A percentile compares a stretch with the other conserved stretches of the same genome.
phyloP scores from a whole-genome alignment of 2,797 vertebrate species.

The Lagodon rhomboides region DNA sequence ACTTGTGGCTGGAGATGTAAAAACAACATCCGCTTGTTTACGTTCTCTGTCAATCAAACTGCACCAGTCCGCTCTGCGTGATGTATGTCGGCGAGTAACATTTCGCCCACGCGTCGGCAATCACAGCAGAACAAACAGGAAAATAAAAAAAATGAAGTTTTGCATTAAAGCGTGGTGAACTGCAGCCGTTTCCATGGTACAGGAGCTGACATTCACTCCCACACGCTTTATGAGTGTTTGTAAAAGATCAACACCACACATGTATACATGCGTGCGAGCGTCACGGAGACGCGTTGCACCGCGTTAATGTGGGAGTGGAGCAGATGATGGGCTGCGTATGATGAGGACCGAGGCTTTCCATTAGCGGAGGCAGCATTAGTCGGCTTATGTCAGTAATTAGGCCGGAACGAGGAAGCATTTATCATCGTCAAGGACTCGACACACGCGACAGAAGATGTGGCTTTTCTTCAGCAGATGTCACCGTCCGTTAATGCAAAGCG shows the following conservation, averaged over 20 bases:
- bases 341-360: slow-evolving; percentile 17
- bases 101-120: too few relatives aligned
- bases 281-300: not conserved
- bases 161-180: too few relatives aligned
- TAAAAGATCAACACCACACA: too few relatives aligned
- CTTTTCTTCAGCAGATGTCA: slow-evolving; percentile 29
- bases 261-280: not conserved
- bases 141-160: too few relatives aligned
- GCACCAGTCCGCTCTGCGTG: not conserved
- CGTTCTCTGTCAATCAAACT: not conserved
- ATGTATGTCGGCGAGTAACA: too few relatives aligned
- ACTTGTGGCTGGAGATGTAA: not conserved
- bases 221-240: not conserved
- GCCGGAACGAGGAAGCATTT: slow-evolving; percentile 23
- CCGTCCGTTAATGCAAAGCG: slow-evolving; percentile 6
- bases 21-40: not conserved
- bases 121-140: too few relatives aligned
- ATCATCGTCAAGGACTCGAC: slow-evolving; percentile 25
- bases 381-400: slow-evolving; percentile 40
- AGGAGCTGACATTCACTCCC: not conserved
- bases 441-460: slow-evolving; percentile 1
- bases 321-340: slow-evolving; percentile 3
- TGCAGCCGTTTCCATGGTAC: not conserved
- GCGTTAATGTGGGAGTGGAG: not conserved
- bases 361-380: slow-evolving; percentile 33